A percentile compares a stretch with the other conserved stretches of the same genome.
Evolutionary conservation across 2,888 invertebrate species (phyloP).

Genomic region (Tetranychus truncatus): DNA sequence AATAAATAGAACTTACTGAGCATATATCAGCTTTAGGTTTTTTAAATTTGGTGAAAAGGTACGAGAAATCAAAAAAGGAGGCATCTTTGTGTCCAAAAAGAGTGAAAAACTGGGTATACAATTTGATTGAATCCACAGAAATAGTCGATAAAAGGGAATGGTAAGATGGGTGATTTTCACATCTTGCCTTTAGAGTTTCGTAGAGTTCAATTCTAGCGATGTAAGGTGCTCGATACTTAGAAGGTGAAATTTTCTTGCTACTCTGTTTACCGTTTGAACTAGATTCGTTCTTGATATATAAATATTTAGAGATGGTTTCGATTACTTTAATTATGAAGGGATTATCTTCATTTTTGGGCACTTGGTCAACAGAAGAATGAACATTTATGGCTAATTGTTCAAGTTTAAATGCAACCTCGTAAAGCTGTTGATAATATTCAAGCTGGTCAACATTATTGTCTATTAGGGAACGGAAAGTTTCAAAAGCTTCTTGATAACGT

Average conservation of each 20-base stretch:
- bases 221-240: conserved; percentile 49
- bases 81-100: conserved; percentile 70
- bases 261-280: neutral
- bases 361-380: conserved; percentile 5
- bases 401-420: conserved; percentile 14
- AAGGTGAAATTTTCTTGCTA: no score
- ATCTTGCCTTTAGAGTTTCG: conserved; percentile 7
- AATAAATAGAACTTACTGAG: neutral
- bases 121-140: conserved; percentile 28
- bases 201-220: conserved; percentile 53
- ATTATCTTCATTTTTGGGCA: neutral
- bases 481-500: conserved; percentile 54
- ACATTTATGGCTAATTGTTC: conserved; percentile 8
- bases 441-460: conserved; percentile 21
- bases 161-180: neutral
- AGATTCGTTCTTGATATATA: neutral
- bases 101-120: conserved; percentile 54
- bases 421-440: conserved; percentile 21
- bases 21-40: neutral
- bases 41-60: conserved; percentile 20
- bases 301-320: neutral
- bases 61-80: conserved; percentile 59
- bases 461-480: conserved; percentile 52
- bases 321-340: neutral
- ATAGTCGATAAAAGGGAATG: conserved; percentile 9